These are phyloP conservation scores for Drosophila birchii DNA, from an alignment of 2,888 invertebrate species.

Conservation along the genomic window DNA sequence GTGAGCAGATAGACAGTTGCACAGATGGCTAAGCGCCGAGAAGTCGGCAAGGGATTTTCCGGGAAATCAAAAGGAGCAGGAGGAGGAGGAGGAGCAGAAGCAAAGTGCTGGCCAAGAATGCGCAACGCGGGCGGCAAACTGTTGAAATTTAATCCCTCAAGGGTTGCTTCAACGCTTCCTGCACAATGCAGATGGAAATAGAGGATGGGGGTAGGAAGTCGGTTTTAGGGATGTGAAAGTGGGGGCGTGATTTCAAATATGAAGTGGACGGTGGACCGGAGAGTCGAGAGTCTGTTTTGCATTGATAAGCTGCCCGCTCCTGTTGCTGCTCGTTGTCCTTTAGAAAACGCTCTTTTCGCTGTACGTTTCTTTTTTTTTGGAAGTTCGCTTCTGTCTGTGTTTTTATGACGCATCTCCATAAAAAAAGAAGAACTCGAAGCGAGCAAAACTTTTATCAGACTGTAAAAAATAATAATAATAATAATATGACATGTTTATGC, in stretches of 20 bases:
- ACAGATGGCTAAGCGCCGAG: constrained; percentile 56
- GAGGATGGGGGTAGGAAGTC: not conserved
- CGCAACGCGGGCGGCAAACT: constrained; percentile 68
- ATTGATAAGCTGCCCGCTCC: constrained; percentile 71
- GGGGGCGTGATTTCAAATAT: constrained; percentile 48
- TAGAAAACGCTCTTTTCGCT: constrained; percentile 34
- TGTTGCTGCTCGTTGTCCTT: constrained; percentile 45
- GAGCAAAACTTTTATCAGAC: constrained; percentile 67
- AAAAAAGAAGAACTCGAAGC: constrained; percentile 51
- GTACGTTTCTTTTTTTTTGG: not conserved
- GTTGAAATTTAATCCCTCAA: constrained; percentile 81
- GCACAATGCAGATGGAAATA: constrained; percentile 53
- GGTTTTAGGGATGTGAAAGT: not conserved
- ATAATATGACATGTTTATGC: constrained; percentile 79
- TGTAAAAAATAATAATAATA: constrained; percentile 66
- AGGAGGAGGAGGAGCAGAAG: constrained; percentile 20
- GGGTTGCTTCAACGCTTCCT: constrained; percentile 77
- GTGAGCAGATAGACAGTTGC: constrained; percentile 25
- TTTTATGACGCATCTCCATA: constrained; percentile 68
- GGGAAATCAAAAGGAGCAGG: constrained; percentile 38
- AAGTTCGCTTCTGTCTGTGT: constrained; percentile 21
- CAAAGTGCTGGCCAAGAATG: constrained; percentile 72
- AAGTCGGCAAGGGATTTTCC: constrained; percentile 60
- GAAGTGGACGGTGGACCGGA: constrained; percentile 54
- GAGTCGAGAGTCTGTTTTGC: constrained; percentile 78